A percentile compares a stretch with the other conserved stretches of the same genome.
phyloP scores from a whole-genome alignment of 2,888 invertebrate species.

The Diploptera punctata region DNA sequence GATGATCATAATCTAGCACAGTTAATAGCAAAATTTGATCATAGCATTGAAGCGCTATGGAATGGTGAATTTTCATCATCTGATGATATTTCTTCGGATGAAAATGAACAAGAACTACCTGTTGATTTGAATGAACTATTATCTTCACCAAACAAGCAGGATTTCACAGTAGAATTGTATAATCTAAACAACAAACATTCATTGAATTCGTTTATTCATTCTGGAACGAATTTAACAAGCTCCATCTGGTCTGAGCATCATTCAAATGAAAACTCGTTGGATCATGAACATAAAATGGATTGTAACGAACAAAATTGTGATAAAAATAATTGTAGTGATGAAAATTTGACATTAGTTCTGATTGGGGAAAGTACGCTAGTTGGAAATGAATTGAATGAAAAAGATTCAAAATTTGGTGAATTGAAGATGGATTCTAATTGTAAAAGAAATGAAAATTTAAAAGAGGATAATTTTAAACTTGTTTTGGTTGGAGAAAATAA shows the following conservation, averaged over 20 bases:
- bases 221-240: slow-evolving; percentile 60
- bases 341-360: no score
- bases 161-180: slow-evolving; percentile 51
- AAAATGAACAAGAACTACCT: slow-evolving; percentile 63
- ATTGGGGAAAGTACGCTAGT: no score
- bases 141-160: slow-evolving; percentile 62
- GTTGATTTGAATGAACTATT: slow-evolving; percentile 66
- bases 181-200: slow-evolving; percentile 48
- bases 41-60: slow-evolving; percentile 73
- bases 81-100: slow-evolving; percentile 48
- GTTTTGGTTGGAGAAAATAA: slow-evolving; percentile 17
- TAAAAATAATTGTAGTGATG: no score
- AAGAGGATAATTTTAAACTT: background rate
- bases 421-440: no score
- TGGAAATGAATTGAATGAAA: no score
- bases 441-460: no score
- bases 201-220: slow-evolving; percentile 53
- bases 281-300: slow-evolving; percentile 23
- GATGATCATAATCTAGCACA: slow-evolving; percentile 62
- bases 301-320: no score
- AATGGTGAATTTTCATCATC: slow-evolving; percentile 49
- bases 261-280: slow-evolving; percentile 25
- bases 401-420: no score
- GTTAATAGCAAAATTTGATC: slow-evolving; percentile 71
- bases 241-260: slow-evolving; percentile 59